phyloP scores from a whole-genome alignment of 2,113 vertebrate species.

The Limnothrissa miodon region DNA sequence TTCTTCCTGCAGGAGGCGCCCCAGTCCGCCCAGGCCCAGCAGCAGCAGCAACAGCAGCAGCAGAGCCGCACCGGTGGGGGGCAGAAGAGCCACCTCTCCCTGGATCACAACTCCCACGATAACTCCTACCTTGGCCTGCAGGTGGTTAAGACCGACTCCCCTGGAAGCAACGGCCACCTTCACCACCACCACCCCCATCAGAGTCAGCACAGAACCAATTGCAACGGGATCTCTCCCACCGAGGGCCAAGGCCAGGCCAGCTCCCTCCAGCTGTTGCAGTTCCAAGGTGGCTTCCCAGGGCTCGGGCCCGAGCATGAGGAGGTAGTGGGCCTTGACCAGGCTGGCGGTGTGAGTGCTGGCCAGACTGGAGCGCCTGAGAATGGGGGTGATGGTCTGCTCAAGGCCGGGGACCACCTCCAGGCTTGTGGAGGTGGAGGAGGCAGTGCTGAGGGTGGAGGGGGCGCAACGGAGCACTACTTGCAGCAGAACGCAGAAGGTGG shows the following conservation, averaged over 20 bases:
- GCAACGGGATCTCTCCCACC: constrained; percentile 80
- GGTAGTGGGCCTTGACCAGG: constrained; percentile 70
- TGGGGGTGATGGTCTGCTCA: constrained; percentile 83
- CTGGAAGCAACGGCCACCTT: constrained; percentile 67
- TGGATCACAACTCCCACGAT: constrained; percentile 75
- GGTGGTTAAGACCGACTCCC: constrained; percentile 88
- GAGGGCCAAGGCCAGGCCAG: constrained; percentile 79
- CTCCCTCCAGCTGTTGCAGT: constrained; percentile 94
- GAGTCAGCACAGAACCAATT: constrained; percentile 82
- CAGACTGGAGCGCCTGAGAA: constrained; percentile 66
- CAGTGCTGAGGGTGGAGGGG: constrained; percentile 72
- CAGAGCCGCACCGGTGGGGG: constrained; percentile 62
- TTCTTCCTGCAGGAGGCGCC: constrained; percentile 96
- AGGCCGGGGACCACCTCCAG: constrained; percentile 87
- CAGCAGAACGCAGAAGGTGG: constrained; percentile 69
- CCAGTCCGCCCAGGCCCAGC: constrained; percentile 70
- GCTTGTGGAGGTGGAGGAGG: constrained; percentile 67
- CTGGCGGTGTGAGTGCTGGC: constrained; percentile 59
- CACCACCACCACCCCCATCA: constrained; percentile 73
- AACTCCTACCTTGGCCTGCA: constrained; percentile 72
- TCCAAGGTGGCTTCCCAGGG: constrained; percentile 88
- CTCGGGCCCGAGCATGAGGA: constrained; percentile 80
- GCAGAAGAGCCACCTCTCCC: constrained; percentile 70
- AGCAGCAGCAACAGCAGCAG: constrained; percentile 2
- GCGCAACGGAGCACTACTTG: constrained; percentile 85